Evolutionary conservation across 2,888 invertebrate species (phyloP).

Genomic region (Xestia ashworthii): DNA sequence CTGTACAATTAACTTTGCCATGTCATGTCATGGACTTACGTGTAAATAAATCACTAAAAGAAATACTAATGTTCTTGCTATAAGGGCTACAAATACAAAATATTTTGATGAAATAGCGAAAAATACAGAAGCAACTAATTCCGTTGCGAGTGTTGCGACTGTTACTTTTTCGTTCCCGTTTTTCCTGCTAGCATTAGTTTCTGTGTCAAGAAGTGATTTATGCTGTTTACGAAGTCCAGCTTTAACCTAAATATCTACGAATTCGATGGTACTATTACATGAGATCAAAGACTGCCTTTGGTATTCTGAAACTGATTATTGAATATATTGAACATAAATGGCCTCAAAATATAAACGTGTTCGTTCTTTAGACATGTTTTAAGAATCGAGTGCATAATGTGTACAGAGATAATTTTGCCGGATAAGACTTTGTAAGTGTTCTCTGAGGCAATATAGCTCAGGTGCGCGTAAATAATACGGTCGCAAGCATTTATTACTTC

Average conservation of each 20-base stretch:
- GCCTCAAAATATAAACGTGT: conserved; percentile 3
- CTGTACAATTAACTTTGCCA: neutral
- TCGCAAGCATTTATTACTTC: conserved; percentile 54
- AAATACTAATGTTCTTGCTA: neutral
- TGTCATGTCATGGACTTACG: neutral
- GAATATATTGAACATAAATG: neutral
- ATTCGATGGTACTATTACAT: conserved; percentile 5
- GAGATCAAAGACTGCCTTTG: conserved; percentile 19
- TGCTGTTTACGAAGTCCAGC: conserved; percentile 41
- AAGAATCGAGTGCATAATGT: conserved; percentile 32
- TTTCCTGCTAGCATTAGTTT: conserved; percentile 36
- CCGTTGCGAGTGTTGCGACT: conserved; percentile 14
- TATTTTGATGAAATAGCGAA: conserved; percentile 35
- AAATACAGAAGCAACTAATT: conserved; percentile 33
- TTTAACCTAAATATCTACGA: conserved; percentile 40
- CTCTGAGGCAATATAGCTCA: conserved; percentile 62
- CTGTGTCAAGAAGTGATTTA: conserved; percentile 43
- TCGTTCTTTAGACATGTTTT: conserved; percentile 8
- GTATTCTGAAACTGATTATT: neutral
- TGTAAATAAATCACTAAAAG: neutral
- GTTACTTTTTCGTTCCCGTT: conserved; percentile 29
- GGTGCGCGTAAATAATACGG: conserved; percentile 61
- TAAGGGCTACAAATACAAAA: conserved; percentile 15
- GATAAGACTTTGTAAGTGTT: conserved; percentile 58
- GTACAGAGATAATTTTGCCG: conserved; percentile 54